Base-by-base conservation (phyloP, 2,113 vertebrate species). In the Coracopsis vasa region DNA sequence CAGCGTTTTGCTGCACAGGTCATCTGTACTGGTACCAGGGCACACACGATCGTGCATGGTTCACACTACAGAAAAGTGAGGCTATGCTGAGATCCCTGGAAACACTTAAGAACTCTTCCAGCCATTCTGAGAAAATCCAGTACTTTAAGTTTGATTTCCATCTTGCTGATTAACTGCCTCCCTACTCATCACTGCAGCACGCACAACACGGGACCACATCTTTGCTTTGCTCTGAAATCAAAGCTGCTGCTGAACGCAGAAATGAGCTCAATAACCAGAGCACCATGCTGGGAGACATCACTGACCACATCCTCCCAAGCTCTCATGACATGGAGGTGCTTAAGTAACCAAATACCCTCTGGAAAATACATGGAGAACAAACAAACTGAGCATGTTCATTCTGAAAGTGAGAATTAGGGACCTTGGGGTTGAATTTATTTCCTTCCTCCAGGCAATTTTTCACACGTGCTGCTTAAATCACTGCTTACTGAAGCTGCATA, bases 401-500 rank as follows among this genome's bases (percentile, higher is more conserved):
- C 71, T 82, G 66, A 95, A 91, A 12, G 48, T n/a, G 23, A 94
- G 83, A 93, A 94, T 83, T 79, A 71, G 85, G 66, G 90, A 95
- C 66, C 80, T 84, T 58, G 77, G 92, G 90, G 95, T 92, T 90
- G 91, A 90, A 96, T 97, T 97, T 96, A 97, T 97, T 96, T 97
- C 87, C 35, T 93, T 92, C 94, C 97, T 91, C 82, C 89, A 96
- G 95, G 97, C 97, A 94, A 91, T 96, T 92, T 92, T 97, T 94
- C 91, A 90, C 84, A 92, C 44, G 51, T 21, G 71, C 65, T 17
- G 45, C 94, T 95, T 98, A 97, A 97, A 97, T 96, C 97, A 97
- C 33, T 97, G 95, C 95, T 97, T 92, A 90, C 88, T 90, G 95
- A 96, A 97, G 92, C 94, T 89, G 91, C 92, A 95, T 98, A 96